A percentile compares a stretch with the other conserved stretches of the same genome.
phyloP scores from a whole-genome alignment of 2,888 invertebrate genomes.

The Oligia fasciuncula region DNA sequence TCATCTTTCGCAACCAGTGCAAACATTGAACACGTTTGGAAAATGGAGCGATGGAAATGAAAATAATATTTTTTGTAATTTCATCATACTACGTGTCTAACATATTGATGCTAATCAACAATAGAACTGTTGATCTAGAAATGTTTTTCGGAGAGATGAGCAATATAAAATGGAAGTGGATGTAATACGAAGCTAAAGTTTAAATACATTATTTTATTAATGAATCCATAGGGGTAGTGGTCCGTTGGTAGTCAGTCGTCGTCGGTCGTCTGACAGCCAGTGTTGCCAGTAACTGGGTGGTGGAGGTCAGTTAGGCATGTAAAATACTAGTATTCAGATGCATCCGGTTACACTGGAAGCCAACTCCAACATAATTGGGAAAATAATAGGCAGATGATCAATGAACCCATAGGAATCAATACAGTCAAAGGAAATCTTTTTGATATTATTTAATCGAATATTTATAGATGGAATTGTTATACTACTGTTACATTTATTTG shows the following conservation, averaged over 20 bases:
- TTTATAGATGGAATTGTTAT: not conserved
- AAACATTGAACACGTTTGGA: conserved; percentile 64
- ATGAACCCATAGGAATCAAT: not conserved
- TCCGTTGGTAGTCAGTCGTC: not conserved
- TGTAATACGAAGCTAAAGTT: not conserved
- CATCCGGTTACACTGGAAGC: not conserved
- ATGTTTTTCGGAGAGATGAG: not conserved
- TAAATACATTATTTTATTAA: not conserved
- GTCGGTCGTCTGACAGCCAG: not conserved
- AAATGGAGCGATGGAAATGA: conserved; percentile 57
- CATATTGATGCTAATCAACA: not conserved
- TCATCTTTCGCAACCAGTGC: conserved; percentile 73
- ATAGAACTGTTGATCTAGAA: not conserved
- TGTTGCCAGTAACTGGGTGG: not conserved
- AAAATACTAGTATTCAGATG: not conserved
- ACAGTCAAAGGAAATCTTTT: not conserved
- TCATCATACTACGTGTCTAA: not conserved
- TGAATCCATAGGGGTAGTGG: not conserved
- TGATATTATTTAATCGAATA: not conserved
- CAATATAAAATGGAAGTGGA: not conserved
- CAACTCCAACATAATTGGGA: not conserved
- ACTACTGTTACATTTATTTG: not conserved
- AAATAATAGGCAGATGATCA: not conserved
- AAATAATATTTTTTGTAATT: conserved; percentile 32
- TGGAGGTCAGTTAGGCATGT: not conserved